These are phyloP conservation scores for Ectropis grisescens DNA, from an alignment of 1,140 invertebrate genomes.

Conservation along the genomic window DNA sequence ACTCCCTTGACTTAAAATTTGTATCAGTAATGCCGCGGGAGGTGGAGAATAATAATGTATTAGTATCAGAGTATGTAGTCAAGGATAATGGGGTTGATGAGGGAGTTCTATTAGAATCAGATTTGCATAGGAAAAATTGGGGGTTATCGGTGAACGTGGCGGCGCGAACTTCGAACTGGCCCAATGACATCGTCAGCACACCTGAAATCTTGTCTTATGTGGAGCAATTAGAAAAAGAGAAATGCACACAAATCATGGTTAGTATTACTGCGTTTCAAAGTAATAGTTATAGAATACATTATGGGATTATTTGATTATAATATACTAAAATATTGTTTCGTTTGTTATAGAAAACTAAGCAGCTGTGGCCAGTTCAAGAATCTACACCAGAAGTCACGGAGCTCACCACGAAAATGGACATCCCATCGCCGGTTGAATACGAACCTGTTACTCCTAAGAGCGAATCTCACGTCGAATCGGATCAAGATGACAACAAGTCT, in stretches of 20 bases:
- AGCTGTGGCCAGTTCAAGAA: slow-evolving; percentile 15
- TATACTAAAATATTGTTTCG: too few species aligned
- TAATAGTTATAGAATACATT: too few species aligned
- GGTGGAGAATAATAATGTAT: slow-evolving; percentile 36
- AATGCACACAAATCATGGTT: slow-evolving; percentile 28
- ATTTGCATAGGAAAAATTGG: slow-evolving; percentile 6
- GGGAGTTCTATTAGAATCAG: slow-evolving; percentile 3
- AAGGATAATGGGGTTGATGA: slow-evolving; percentile 8
- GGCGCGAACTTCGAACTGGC: slow-evolving; percentile 14
- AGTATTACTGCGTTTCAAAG: too few species aligned
- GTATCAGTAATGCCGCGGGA: slow-evolving; percentile 40
- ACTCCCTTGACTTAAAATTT: slow-evolving; percentile 45
- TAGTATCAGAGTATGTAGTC: slow-evolving; percentile 35
- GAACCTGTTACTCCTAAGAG: slow-evolving; percentile 48
- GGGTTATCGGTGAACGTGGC: slow-evolving; percentile 32
- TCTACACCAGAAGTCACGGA: slow-evolving; percentile 7
- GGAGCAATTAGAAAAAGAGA: slow-evolving; percentile 53
- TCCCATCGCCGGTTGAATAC: slow-evolving; percentile 32
- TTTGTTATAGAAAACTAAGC: slow-evolving; percentile 19
- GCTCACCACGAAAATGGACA: slow-evolving; percentile 17
- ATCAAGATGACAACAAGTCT: slow-evolving; percentile 33
- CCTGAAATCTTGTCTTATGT: slow-evolving; percentile 53
- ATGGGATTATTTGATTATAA: too few species aligned
- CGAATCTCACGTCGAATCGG: slow-evolving; percentile 46
- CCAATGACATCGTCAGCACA: slow-evolving; percentile 40